Percentiles rank a stretch among this genome's conserved stretches.
Conservation (phyloP, 2,888 invertebrate species). For the Lithosia quadra region DNA sequence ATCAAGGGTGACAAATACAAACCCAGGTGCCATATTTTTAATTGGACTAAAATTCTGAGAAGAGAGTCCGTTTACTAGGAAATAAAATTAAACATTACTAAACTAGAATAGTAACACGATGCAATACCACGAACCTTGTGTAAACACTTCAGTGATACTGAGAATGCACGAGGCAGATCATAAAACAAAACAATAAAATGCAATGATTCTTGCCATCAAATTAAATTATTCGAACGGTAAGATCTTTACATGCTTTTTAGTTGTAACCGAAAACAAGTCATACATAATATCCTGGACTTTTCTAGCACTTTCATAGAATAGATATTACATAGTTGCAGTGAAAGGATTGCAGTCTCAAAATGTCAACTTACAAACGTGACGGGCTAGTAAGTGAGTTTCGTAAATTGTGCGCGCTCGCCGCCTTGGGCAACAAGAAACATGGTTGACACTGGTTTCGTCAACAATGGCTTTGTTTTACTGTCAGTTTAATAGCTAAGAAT, state of each 20-base stretch:
- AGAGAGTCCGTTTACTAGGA: too few species aligned
- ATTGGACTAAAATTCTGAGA: too few species aligned
- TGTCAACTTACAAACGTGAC: slow-evolving; percentile 76
- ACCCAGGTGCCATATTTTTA: too few species aligned
- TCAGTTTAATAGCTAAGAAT: slow-evolving; percentile 46
- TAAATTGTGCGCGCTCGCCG: slow-evolving; percentile 71
- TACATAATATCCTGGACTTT: slow-evolving; percentile 21
- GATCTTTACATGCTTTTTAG: slow-evolving; percentile 18
- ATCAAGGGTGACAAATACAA: slow-evolving; percentile 2
- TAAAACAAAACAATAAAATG: slow-evolving; percentile 24
- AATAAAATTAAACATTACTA: background rate
- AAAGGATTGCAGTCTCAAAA: slow-evolving; percentile 77
- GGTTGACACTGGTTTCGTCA: slow-evolving; percentile 69
- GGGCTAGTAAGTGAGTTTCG: slow-evolving; percentile 69
- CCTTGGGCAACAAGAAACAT: slow-evolving; percentile 69
- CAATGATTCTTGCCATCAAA: slow-evolving; percentile 24
- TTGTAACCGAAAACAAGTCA: slow-evolving; percentile 20
- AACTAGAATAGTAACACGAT: background rate
- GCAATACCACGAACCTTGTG: background rate
- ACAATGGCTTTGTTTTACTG: slow-evolving; percentile 69
- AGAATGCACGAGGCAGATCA: background rate
- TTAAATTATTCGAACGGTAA: slow-evolving; percentile 24
- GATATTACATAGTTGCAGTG: slow-evolving; percentile 61
- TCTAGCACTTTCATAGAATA: slow-evolving; percentile 43
- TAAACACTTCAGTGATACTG: background rate